Evolutionary conservation across 1,140 invertebrate genomes (phyloP).

Genomic region (Globodera ellingtonae): DNA sequence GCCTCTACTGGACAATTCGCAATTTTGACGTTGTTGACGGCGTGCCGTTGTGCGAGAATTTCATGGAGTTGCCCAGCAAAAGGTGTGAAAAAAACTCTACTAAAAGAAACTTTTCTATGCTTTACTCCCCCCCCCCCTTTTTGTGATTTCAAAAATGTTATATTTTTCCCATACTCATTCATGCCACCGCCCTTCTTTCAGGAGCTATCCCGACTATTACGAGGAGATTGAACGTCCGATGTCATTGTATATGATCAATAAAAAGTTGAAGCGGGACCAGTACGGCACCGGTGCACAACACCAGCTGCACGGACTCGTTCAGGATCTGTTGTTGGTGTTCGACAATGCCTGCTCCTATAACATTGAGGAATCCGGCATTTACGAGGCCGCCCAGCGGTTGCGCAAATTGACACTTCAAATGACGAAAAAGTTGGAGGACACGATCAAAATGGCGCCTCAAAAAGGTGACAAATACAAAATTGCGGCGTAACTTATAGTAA

Average conservation of each 20-base stretch:
- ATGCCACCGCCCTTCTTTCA: constrained; percentile 10
- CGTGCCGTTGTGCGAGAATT: constrained; percentile 80
- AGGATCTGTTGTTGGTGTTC: constrained; percentile 76
- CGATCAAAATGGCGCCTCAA: not conserved
- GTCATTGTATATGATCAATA: constrained; percentile 86
- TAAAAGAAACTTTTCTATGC: too few relatives aligned
- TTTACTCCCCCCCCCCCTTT: too few relatives aligned
- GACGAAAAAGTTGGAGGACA: constrained; percentile 43
- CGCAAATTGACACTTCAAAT: constrained; percentile 48
- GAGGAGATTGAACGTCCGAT: constrained; percentile 93
- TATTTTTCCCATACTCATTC: too few relatives aligned
- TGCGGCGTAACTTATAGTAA: too few relatives aligned
- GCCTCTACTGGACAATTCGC: constrained; percentile 77
- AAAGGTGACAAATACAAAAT: not conserved
- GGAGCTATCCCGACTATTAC: constrained; percentile 90
- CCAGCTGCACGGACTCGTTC: constrained; percentile 39
- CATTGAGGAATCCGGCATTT: constrained; percentile 80
- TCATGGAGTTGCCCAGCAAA: constrained; percentile 85
- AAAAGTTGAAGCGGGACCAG: constrained; percentile 75
- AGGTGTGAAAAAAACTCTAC: constrained; percentile 60
- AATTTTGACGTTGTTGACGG: constrained; percentile 76
- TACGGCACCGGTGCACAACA: constrained; percentile 31
- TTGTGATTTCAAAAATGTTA: constrained; percentile 10
- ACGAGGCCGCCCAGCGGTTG: constrained; percentile 66
- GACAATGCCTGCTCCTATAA: constrained; percentile 96